phyloP scores from a whole-genome alignment of 2,797 vertebrate species.

The Eupleurogrammus muticus region DNA sequence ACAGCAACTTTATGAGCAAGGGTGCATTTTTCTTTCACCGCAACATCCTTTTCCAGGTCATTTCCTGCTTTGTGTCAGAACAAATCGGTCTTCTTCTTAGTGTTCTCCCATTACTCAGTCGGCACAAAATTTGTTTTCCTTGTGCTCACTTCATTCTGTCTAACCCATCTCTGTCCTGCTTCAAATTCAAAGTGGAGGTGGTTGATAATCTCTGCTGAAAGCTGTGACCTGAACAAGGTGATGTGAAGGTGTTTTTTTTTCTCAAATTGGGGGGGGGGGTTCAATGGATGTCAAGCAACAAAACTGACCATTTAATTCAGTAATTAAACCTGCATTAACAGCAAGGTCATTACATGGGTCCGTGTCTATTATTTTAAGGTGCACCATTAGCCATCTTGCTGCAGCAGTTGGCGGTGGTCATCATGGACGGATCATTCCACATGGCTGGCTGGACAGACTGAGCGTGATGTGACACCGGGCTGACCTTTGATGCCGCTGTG shows the following conservation, averaged over 20 bases:
- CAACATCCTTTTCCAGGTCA: neutral
- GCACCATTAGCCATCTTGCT: too few species aligned
- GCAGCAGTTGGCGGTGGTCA: neutral
- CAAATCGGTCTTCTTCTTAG: neutral
- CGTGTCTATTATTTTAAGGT: neutral
- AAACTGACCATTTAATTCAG: neutral
- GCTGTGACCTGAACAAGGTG: neutral
- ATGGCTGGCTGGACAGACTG: neutral
- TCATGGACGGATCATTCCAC: neutral
- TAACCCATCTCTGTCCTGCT: neutral
- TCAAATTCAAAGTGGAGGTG: neutral
- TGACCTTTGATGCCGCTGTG: slow-evolving; percentile 49
- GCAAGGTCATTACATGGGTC: neutral
- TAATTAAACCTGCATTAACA: neutral
- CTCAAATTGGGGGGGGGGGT: neutral
- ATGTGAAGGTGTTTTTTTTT: neutral
- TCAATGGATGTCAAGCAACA: neutral
- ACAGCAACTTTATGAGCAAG: neutral
- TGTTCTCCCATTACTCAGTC: neutral
- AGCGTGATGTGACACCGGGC: slow-evolving; percentile 1
- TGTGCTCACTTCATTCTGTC: neutral
- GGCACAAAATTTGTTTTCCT: neutral
- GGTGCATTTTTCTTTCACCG: neutral
- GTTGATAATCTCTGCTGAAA: neutral
- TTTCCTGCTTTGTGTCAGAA: neutral